Percentiles rank a stretch among this genome's conserved stretches.
Conservation (phyloP, 2,797 vertebrate genomes). For the Myotis pilosus region DNA sequence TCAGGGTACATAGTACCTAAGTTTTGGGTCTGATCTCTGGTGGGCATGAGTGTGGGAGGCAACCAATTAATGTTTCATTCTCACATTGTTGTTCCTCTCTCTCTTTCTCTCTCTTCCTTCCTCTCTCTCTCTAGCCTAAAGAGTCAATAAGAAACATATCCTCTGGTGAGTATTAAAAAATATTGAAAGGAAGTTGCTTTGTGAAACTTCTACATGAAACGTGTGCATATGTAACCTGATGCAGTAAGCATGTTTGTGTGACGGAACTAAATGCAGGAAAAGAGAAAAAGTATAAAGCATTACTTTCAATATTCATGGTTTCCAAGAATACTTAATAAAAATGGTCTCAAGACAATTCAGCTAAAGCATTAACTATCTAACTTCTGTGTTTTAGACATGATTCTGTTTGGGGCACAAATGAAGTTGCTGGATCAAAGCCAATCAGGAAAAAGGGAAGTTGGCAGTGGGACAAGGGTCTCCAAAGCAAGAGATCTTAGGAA, state of each 20-base stretch:
- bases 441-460: not conserved
- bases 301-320: not conserved
- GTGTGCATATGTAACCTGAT: too few species aligned
- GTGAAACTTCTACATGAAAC: not conserved
- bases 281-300: not conserved
- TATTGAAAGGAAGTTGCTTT: not conserved
- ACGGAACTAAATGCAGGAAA: not conserved
- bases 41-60: not conserved
- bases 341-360: slow-evolving; percentile 12
- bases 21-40: too few species aligned
- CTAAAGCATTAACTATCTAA: slow-evolving; percentile 1
- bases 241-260: not conserved
- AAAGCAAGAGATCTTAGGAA: slow-evolving; percentile 43
- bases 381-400: not conserved
- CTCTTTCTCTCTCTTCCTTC: too few species aligned
- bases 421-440: slow-evolving; percentile 25
- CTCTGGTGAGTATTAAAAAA: not conserved
- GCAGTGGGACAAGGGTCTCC: not conserved
- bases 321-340: slow-evolving; percentile 46
- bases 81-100: not conserved
- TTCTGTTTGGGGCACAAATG: slow-evolving; percentile 16
- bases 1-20: not conserved
- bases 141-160: not conserved
- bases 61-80: not conserved
- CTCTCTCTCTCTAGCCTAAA: not conserved